Conservation (phyloP, 2,113 vertebrate species). For the Barnardius zonarius region DNA sequence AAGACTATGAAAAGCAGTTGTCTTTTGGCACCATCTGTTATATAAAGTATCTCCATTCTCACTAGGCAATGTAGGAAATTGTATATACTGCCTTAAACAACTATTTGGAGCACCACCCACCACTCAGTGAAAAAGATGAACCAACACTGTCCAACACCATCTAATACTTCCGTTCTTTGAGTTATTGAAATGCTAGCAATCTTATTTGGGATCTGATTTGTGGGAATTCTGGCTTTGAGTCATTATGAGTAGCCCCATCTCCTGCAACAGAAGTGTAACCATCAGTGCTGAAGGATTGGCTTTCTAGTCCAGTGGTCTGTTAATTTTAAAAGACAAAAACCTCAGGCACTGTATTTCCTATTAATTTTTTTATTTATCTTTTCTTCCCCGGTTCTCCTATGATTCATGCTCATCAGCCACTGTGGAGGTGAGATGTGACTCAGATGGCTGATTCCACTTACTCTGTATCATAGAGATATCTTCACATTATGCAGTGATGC, state of each 20-base stretch:
- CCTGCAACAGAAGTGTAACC: not conserved
- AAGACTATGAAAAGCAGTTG: not conserved
- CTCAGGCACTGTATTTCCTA: not conserved
- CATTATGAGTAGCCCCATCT: not conserved
- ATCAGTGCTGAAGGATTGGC: accelerated
- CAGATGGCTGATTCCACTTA: not conserved
- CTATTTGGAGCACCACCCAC: not conserved
- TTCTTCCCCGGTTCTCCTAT: not conserved
- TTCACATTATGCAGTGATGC: not conserved
- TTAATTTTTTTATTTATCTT: not conserved
- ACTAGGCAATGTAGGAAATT: not conserved
- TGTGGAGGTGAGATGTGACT: not conserved
- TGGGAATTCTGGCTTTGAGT: not conserved
- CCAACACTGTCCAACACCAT: not conserved
- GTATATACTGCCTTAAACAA: not conserved
- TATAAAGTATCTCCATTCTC: not conserved
- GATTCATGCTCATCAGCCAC: not conserved
- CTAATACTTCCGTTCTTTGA: not conserved
- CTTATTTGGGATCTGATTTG: accelerated
- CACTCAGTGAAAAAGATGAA: not conserved
- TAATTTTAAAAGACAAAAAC: not conserved
- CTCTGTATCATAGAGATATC: not conserved
- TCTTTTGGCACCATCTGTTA: not conserved
- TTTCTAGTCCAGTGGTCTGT: not conserved
- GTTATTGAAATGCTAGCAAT: not conserved